A percentile compares a stretch with the other conserved stretches of the same genome.
These are phyloP conservation scores for Chymomyza fuscimana DNA, from an alignment of 2,888 invertebrate species.

Conservation along the genomic window DNA sequence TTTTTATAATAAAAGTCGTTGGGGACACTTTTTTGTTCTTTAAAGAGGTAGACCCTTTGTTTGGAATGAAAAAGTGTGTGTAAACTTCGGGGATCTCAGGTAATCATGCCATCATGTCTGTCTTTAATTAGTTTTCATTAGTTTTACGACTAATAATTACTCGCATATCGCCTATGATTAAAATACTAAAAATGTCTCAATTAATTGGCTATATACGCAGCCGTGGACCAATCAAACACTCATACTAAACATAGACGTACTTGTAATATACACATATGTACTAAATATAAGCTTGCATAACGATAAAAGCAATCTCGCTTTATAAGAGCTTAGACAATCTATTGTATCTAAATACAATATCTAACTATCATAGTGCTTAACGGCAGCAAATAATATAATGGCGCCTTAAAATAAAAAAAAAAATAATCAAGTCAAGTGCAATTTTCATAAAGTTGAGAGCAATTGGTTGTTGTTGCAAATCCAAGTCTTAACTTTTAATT, in stretches of 20 bases:
- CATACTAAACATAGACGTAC: neutral
- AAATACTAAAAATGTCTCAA: conserved; percentile 70
- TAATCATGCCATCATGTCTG: neutral
- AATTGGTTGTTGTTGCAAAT: conserved; percentile 56
- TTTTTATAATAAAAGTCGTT: no score
- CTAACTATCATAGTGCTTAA: no score
- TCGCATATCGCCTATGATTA: conserved; percentile 69
- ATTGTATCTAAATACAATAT: neutral
- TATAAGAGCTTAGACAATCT: neutral
- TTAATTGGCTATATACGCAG: conserved; percentile 59
- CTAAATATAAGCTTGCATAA: neutral
- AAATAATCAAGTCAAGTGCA: conserved; percentile 59
- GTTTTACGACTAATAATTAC: conserved; percentile 72
- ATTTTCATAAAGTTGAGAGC: conserved; percentile 54
- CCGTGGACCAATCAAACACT: neutral
- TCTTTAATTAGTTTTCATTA: conserved; percentile 54
- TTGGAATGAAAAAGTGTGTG: no score
- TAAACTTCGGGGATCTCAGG: neutral
- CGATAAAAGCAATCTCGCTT: neutral
- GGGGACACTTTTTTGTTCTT: no score
- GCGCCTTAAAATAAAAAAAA: conserved; percentile 24
- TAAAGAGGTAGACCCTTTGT: no score
- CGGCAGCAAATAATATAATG: conserved; percentile 19
- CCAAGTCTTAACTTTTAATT: conserved; percentile 59
- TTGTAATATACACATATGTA: neutral